Evolutionary conservation across 23 tunicate genomes (phyloP), one percentile per base, ranked within the genome.

Genomic region (Ciona savignyi): DNA sequence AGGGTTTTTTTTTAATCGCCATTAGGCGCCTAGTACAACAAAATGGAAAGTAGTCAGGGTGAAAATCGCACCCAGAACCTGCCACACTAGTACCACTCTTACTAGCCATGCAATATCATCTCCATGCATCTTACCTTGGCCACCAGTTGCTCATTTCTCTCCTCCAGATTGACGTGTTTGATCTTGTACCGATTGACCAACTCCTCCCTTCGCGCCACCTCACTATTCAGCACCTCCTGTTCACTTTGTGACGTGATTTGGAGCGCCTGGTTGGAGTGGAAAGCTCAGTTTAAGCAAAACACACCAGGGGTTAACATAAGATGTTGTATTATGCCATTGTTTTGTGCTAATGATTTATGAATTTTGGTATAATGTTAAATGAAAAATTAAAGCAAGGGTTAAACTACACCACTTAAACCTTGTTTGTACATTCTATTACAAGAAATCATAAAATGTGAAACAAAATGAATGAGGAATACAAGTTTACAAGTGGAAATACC

Each of bases 171-270:
- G 35, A 78, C 30, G 15, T 89, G 81, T 74, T 83, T 74, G 27
- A 72, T 72, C 63, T 89, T 89, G 80, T 63, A 63, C 27, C 96
- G 51, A 78, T 78, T 85, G 23, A 89, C 27, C 49, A 48, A 63
- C 74, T 89, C 96, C 4, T 74, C 86, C 74, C 78, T 89, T 4
- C 89, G 67, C 29, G 85, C 81, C n/a, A 89, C 78, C 61, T 89
- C 96, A 70, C 96, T 89, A 30, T 42, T 72, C 31, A 80, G 49
- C 32, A 83, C 78, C 35, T 89, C 96, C 73, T 89, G 83, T 69
- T 89, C 96, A 48, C 89, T 89, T 74, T 89, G 78, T 56, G 87
- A 51, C 1, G 87, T 88, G 63, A 88, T 77, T 77, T 88, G 78
- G 29, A 76, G 35, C 1, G 95, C 87, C 85, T 88, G 72, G 22